Base-by-base conservation (phyloP, 1,140 invertebrate species). In the Riptortus pedestris region DNA sequence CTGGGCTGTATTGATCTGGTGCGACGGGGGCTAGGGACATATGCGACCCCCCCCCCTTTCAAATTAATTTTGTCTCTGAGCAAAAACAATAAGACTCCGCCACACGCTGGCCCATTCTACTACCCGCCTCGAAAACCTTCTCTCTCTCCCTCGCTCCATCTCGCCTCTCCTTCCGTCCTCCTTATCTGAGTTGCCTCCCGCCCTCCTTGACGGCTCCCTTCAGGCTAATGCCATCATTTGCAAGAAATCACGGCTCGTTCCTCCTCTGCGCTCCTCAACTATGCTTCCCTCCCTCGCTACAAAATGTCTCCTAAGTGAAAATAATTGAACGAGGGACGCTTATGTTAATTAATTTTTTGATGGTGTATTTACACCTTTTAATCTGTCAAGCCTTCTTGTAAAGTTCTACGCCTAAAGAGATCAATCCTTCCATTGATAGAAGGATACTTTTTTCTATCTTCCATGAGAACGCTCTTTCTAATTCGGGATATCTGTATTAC, bases 1-100 rank as follows among this genome's bases (percentile, higher is more conserved):
- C 51, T 55, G 51, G 22, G 20, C 31, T 14, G 31, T 38, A 55
- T 55, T 24, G 51, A 55, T 55, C 22, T 7, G 20, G 18, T 24
- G n/a, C 18, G n/a, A 47, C 45, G 2, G 45, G 5, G 5, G 14
- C 31, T 7, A 22, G 24, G 2, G 51, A 24, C 51, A 55, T 55
- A 55, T 55, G 51, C 51, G 24, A 2, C 22, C 51, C 31, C 31
- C 31, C 5, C 31, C 31, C 31, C 31, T 14, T 38, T 26, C 18
- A 26, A 55, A 55, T 55, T 55, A 55, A 55, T 55, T 55, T 55
- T 55, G 24, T 55, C 51, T 27, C 24, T 7, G n/a, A 12, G 51
- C 51, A 55, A 55, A 55, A 55, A 55, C 51, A 55, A 55, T 55
- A 55, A 55, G 20, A 18, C 51, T 14, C 14, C 14, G 5, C 22